Evolutionary conservation across 2,797 vertebrate genomes (phyloP).

Genomic region (Echiichthys vipera): DNA sequence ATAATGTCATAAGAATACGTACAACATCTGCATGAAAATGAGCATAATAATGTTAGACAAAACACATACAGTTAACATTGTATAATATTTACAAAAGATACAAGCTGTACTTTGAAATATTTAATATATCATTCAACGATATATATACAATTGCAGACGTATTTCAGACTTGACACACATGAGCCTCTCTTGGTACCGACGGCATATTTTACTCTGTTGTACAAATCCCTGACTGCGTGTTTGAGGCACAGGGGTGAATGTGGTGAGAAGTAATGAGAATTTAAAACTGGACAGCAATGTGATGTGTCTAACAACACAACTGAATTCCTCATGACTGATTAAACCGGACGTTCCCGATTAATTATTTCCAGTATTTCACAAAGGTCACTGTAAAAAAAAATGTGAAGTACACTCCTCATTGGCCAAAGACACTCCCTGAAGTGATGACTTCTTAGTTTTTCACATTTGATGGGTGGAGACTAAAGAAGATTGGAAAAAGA

Average conservation of each 20-base stretch:
- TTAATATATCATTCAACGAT: too few relatives aligned
- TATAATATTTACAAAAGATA: background rate
- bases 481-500: slow-evolving; percentile 32
- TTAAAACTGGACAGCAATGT: slow-evolving; percentile 51
- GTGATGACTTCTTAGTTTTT: slow-evolving; percentile 57
- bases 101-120: background rate
- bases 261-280: slow-evolving; percentile 37
- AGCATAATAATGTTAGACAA: background rate
- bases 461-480: slow-evolving; percentile 33
- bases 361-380: slow-evolving; percentile 60
- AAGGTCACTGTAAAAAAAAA: slow-evolving; percentile 59
- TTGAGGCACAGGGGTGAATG: slow-evolving; percentile 22
- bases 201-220: slow-evolving; percentile 29
- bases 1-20: background rate
- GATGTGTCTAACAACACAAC: slow-evolving; percentile 50
- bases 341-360: slow-evolving; percentile 42
- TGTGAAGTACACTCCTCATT: slow-evolving; percentile 34
- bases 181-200: slow-evolving; percentile 8
- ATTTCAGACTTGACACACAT: slow-evolving; percentile 45
- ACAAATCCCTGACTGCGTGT: slow-evolving; percentile 41
- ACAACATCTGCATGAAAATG: background rate
- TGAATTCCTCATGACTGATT: slow-evolving; percentile 59
- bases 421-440: slow-evolving; percentile 45
- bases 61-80: background rate
- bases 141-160: slow-evolving; percentile 37